Evolutionary conservation across 2,113 vertebrate genomes (phyloP), one percentile per base, ranked within the genome.

Genomic region (Lampris megalopsis): DNA sequence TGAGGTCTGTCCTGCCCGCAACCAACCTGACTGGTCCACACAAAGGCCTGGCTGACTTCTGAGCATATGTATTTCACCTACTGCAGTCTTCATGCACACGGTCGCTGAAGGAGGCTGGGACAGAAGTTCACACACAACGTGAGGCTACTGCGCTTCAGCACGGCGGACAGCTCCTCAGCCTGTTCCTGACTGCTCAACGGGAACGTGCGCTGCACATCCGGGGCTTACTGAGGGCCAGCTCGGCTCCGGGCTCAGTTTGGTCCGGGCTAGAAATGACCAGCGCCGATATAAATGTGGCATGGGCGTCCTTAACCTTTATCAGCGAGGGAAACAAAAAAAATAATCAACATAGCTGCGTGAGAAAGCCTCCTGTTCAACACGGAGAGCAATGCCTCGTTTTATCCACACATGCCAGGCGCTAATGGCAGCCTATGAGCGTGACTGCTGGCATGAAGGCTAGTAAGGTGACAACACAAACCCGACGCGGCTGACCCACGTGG

Each of bases 181-280:
- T 59, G 57, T 6, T 54, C 11, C n/a, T 54, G n/a, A 67, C 80
- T 7, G 57, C 62, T 70, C 35, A 7, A 65, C 62, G 13, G 67
- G 72, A 80, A 61, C 52, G 2, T 62, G n/a, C 9, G 13, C 3
- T 81, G 63, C 50, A 71, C 83, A 77, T 76, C 35, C 35, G 83
- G 66, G 79, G 85, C 84, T 91, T 87, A 81, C 79, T 59, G n/a
- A 77, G 77, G 70, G 72, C 72, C 81, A 79, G 69, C 76, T 47
- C 69, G 66, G 68, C 83, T 81, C 24, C 24, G 24, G 24, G 24
- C 24, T 24, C 24, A 24, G 24, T 24, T 24, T 0, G 24, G 24
- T 24, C 24, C 0, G 24, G 24, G 24, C 24, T 24, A 24, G 24
- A 24, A 24, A 89, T 71, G 63, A 69, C 72, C 41, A 24, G 24